Base-by-base conservation (phyloP, 2,797 vertebrate genomes). In the Tamandua tetradactyla region DNA sequence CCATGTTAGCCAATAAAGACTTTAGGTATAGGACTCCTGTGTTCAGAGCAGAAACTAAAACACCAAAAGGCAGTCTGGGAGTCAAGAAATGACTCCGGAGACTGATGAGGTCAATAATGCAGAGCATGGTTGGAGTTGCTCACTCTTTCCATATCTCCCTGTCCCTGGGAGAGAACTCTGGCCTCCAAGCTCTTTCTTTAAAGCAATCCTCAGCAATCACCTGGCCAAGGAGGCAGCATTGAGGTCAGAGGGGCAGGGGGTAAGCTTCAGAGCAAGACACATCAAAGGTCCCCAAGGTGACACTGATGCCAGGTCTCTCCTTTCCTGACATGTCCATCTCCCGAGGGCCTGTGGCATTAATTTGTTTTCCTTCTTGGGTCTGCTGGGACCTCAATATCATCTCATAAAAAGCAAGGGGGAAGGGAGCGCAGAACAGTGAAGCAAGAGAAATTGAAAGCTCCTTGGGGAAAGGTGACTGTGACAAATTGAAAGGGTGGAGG, bases 401-500 rank as follows among this genome's bases (percentile, higher is more conserved):
- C 76, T 78, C 35, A 11, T 27, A 32, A 72, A 95, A 91, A 90
- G 79, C n/a, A 18, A 62, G n/a, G 44, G 27, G 44, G 3, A 42
- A 81, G 47, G 14, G 49, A 71, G 68, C 5, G 8, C 35, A 37
- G 89, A 79, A 52, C 47, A 80, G 85, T 90, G 78, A 80, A 80
- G 75, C 2, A 57, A 74, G 82, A 87, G 74, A 72, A 91, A 92
- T 59, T 35, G 74, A 87, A 82, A 91, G 64, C 81, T 89, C 30
- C 83, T 40, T 71, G 3, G 78, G 75, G 72, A 78, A 93, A 87
- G 55, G 62, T 30, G 52, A 85, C 59, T 32, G 72, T 94, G 87
- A 84, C 64, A 88, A 72, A 94, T 69, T 79, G 92, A 59, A 95
- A 93, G 87, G 83, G 68, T 71, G 78, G 84, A 94, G 80, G 89